Base-by-base conservation (phyloP, 2,797 vertebrate species). In the Micropoecilia bifurca region DNA sequence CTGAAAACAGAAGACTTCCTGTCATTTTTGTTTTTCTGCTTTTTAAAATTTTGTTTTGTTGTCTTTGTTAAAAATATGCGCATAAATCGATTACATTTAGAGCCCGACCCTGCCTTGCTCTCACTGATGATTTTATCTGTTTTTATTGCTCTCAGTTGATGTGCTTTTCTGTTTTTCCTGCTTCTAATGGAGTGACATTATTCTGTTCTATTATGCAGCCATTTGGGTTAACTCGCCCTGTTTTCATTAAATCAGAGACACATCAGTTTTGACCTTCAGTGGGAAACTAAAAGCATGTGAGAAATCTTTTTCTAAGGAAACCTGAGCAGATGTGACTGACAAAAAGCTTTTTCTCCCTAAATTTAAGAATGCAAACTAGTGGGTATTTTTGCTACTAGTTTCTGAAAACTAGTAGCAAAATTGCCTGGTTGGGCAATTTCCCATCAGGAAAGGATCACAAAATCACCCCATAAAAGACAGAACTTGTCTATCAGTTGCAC, bases 11-110 rank as follows among this genome's bases (percentile, higher is more conserved):
- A 0, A 61, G 57, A 6, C 63, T 28, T 77, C 47, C 12, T 12
- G 72, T 76, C 59, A 33, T 48, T 39, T 53, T n/a, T 28, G 39
- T 72, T 33, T 73, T 63, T 71, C 3, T 77, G 16, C 39, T 45
- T 71, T 71, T 71, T 28, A 13, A 3, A 3, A 71, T 45, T n/a
- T 71, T 71, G 39, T 45, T 71, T 71, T 45, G 68, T 71, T 71
- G 36, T 39, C 61, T 45, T 12, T 22, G 68, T 45, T 71, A 18
- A 71, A 71, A 71, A 3, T 45, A 45, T 28, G 41, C 5, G 13
- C 45, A 45, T 45, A 45, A 71, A 43, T 28, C 41, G 68, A 71
- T 45, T 14, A n/a, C 22, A 45, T 28, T 71, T 28, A 7, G 41
- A 45, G 7, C 12, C 14, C 2, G 13, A 71, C 68, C 39, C 13